Evolutionary conservation across 2,888 invertebrate species (phyloP).

Genomic region (Pyrocoelia pectoralis): DNA sequence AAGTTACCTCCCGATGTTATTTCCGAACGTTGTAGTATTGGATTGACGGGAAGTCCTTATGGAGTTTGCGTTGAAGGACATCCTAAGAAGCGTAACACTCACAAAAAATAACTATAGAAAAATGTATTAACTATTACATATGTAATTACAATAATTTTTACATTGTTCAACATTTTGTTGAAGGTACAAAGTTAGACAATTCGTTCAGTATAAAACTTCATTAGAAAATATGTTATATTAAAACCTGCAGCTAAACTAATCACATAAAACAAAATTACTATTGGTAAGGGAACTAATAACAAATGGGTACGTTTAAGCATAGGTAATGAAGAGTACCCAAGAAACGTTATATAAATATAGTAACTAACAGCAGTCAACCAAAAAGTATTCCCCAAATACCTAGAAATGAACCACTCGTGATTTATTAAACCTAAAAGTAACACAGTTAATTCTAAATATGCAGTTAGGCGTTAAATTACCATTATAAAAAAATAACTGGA

Average conservation of each 20-base stretch:
- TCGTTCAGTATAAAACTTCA: conserved; percentile 84
- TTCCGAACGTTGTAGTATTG: too few species aligned
- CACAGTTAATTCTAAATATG: conserved; percentile 18
- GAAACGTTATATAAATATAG: conserved; percentile 96
- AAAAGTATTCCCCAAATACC: conserved; percentile 89
- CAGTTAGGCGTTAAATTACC: conserved; percentile 61
- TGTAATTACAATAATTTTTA: too few species aligned
- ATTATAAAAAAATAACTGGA: conserved; percentile 89
- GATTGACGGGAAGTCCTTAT: too few species aligned
- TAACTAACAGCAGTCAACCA: conserved; percentile 92
- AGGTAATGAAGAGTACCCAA: conserved; percentile 93
- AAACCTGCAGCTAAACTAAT: conserved; percentile 79
- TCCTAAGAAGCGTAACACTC: too few species aligned
- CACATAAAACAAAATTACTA: conserved; percentile 79
- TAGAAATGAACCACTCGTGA: conserved; percentile 78
- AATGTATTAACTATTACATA: too few species aligned
- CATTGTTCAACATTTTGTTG: too few species aligned
- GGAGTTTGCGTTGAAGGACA: too few species aligned
- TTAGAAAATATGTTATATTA: conserved; percentile 84
- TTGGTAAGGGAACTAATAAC: conserved; percentile 84
- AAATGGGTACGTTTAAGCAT: conserved; percentile 85
- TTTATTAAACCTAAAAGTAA: conserved; percentile 76
- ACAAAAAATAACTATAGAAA: too few species aligned
- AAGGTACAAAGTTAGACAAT: conserved; percentile 66
- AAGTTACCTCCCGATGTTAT: too few species aligned